A percentile compares a stretch with the other conserved stretches of the same genome.
Conservation (phyloP, 2,888 invertebrate genomes). For the Drosophila atroscutellata region DNA sequence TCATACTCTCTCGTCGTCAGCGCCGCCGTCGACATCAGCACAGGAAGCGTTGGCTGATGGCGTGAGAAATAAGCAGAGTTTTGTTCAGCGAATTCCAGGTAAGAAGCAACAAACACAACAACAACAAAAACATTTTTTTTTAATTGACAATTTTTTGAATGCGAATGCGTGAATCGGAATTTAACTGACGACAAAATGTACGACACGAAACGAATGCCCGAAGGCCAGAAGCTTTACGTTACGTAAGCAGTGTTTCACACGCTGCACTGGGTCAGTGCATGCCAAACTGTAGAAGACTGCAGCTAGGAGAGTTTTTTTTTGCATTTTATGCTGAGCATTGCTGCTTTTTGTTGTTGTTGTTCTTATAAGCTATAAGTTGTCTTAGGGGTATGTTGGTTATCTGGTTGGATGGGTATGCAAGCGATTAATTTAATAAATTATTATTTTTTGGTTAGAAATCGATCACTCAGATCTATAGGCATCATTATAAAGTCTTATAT, state of each 20-base stretch:
- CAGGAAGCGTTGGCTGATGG: constrained; percentile 39
- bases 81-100: constrained; percentile 40
- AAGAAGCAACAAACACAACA: constrained; percentile 3
- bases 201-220: not conserved
- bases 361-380: no score
- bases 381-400: constrained; percentile 13
- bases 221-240: constrained; percentile 10
- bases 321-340: constrained; percentile 35
- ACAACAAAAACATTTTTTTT: not conserved
- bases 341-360: constrained; percentile 1
- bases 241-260: constrained; percentile 53
- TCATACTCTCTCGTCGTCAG: not conserved
- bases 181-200: constrained; percentile 1
- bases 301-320: constrained; percentile 15
- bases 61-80: constrained; percentile 41
- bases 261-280: constrained; percentile 47
- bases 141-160: constrained; percentile 17
- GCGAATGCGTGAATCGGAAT: constrained; percentile 45
- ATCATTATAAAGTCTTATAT: not conserved
- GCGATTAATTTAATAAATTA: not conserved
- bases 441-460: not conserved
- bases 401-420: not conserved
- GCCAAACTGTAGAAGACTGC: constrained; percentile 34
- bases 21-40: constrained; percentile 17
- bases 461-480: not conserved